A percentile compares a stretch with the other conserved stretches of the same genome.
Conservation (phyloP, 2,888 invertebrate species). For the Melipona bicolor region DNA sequence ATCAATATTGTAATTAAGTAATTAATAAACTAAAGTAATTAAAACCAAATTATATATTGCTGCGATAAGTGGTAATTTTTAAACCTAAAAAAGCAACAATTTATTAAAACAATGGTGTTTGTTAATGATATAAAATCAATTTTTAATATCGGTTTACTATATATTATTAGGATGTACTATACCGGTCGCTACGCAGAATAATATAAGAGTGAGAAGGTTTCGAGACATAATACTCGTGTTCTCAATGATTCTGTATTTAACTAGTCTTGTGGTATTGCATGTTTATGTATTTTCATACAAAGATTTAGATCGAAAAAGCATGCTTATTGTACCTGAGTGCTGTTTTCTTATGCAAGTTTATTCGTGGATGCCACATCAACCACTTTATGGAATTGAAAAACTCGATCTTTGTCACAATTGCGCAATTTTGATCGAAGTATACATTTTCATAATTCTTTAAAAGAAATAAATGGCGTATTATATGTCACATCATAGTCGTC, state of each 20-base stretch:
- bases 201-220: constrained; percentile 61
- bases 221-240: constrained; percentile 63
- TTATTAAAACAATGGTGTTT: constrained; percentile 51
- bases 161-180: constrained; percentile 62
- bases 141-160: constrained; percentile 56
- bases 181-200: constrained; percentile 55
- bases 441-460: constrained; percentile 25
- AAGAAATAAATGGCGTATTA: not conserved
- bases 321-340: constrained; percentile 61
- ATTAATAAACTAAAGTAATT: not conserved
- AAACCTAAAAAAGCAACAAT: not conserved
- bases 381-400: constrained; percentile 61
- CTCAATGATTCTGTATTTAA: constrained; percentile 35
- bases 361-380: constrained; percentile 62
- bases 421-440: constrained; percentile 67
- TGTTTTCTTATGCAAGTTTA: constrained; percentile 60
- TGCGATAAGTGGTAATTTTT: not conserved
- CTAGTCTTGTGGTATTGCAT: constrained; percentile 24
- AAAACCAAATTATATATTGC: too few relatives aligned
- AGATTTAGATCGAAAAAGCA: constrained; percentile 40
- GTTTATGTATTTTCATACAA: constrained; percentile 57
- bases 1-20: not conserved
- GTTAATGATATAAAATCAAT: constrained; percentile 66
- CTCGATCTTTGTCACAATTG: constrained; percentile 61
- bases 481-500: constrained; percentile 34